Percentiles rank a stretch among this genome's conserved stretches.
Evolutionary conservation across 2,797 vertebrate species (phyloP).

Genomic region (Neosilurus mollespiculum): DNA sequence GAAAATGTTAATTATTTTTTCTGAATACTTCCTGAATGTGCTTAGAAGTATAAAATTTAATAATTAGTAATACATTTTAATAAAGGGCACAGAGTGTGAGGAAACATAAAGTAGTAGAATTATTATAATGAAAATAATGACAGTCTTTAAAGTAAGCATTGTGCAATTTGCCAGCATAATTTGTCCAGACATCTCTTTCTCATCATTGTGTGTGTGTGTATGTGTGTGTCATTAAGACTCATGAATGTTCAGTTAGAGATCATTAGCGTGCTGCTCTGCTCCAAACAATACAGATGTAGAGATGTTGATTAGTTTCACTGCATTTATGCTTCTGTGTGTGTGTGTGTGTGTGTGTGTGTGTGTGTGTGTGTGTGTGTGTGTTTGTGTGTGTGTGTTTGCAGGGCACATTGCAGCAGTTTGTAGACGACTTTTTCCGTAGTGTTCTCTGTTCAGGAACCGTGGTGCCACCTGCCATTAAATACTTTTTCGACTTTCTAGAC

Average conservation of each 20-base stretch:
- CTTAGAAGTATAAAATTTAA: background rate
- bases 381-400: slow-evolving; percentile 60
- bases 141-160: slow-evolving; percentile 18
- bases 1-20: background rate
- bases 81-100: background rate
- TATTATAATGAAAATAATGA: background rate
- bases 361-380: slow-evolving; percentile 10
- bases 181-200: slow-evolving; percentile 3
- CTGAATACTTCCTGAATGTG: too few relatives aligned
- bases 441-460: slow-evolving; percentile 88
- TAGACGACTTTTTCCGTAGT: slow-evolving; percentile 95
- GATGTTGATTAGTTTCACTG: background rate
- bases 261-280: slow-evolving; percentile 12
- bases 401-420: slow-evolving; percentile 98
- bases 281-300: slow-evolving; percentile 7
- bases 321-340: background rate
- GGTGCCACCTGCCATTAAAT: slow-evolving; percentile 95
- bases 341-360: slow-evolving; percentile 11
- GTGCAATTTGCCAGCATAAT: slow-evolving; percentile 6
- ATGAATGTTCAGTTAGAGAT: slow-evolving; percentile 10
- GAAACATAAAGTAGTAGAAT: background rate
- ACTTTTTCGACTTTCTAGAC: slow-evolving; percentile 98
- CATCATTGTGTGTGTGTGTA: background rate
- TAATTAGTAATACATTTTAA: background rate
- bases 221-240: background rate